Conservation (phyloP, 2,888 invertebrate genomes). For the Clitarchus hookeri region DNA sequence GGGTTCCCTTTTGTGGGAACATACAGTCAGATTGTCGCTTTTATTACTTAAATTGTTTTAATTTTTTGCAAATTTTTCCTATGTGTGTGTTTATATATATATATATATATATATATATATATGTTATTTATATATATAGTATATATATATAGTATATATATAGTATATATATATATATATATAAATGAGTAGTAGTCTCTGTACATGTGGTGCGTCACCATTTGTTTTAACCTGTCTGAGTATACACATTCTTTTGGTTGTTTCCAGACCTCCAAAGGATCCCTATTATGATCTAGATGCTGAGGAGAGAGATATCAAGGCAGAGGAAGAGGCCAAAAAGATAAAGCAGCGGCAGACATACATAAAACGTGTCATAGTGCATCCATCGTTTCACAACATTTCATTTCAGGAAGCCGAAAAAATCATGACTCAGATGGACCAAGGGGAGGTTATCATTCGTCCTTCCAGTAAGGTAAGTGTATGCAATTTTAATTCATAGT, state of each 20-base stretch:
- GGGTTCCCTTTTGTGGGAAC: no score
- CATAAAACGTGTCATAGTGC: conserved; percentile 95
- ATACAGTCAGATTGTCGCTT: no score
- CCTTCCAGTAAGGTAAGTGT: conserved; percentile 86
- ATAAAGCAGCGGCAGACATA: conserved; percentile 83
- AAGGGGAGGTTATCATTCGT: conserved; percentile 94
- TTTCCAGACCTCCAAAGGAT: conserved; percentile 77
- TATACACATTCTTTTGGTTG: background rate
- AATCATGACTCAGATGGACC: conserved; percentile 88
- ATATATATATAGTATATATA: no score
- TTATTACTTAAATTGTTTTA: no score
- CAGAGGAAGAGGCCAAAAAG: conserved; percentile 81
- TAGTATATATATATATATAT: no score
- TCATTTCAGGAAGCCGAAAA: conserved; percentile 91
- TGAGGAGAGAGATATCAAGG: conserved; percentile 78
- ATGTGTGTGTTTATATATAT: no score
- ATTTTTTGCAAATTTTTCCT: no score
- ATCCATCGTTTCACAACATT: conserved; percentile 96
- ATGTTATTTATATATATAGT: no score
- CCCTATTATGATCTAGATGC: conserved; percentile 86
- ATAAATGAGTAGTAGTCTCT: conserved; percentile 21
- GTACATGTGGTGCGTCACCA: conserved; percentile 27
- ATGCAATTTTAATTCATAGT: no score
- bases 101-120: no score
- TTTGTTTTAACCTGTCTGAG: conserved; percentile 16